Evolutionary conservation across 2,888 invertebrate genomes (phyloP).

Genomic region (Aleiodes alternator): DNA sequence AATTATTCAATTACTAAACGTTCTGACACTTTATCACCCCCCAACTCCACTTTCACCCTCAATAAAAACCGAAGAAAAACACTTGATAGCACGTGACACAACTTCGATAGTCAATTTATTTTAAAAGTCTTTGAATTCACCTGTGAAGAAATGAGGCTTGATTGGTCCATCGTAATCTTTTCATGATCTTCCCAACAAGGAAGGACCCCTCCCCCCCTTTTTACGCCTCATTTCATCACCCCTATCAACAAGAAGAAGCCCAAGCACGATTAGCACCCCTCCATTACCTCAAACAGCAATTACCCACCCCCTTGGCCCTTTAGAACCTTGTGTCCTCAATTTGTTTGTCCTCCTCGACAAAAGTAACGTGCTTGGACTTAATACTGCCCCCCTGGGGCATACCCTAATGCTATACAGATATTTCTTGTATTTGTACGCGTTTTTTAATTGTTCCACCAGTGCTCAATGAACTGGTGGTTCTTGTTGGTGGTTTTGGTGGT

Average conservation of each 20-base stretch:
- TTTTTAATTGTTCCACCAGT: constrained; percentile 81
- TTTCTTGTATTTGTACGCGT: constrained; percentile 88
- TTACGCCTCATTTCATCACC: background rate
- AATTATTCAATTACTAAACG: background rate
- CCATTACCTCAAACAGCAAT: no score
- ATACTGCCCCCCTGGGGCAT: constrained; percentile 73
- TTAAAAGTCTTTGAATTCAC: no score
- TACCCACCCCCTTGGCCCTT: background rate
- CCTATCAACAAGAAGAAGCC: constrained; percentile 6
- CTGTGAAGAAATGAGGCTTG: no score
- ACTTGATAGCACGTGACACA: background rate
- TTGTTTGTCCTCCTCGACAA: constrained; percentile 65
- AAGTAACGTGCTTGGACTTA: constrained; percentile 71
- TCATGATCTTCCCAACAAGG: constrained; percentile 38
- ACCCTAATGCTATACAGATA: constrained; percentile 82
- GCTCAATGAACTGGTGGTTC: constrained; percentile 66
- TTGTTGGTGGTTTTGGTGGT: constrained; percentile 71
- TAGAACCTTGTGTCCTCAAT: constrained; percentile 67
- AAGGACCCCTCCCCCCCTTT: constrained; percentile 8
- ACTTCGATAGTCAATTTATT: no score
- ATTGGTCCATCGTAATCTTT: background rate
- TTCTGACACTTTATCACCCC: no score
- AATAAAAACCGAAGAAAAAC: no score
- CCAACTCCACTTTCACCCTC: no score
- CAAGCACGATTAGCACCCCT: constrained; percentile 7